Percentiles rank a stretch among this genome's conserved stretches.
Conservation (phyloP, 2,797 vertebrate genomes). For the Selene dorsalis region DNA sequence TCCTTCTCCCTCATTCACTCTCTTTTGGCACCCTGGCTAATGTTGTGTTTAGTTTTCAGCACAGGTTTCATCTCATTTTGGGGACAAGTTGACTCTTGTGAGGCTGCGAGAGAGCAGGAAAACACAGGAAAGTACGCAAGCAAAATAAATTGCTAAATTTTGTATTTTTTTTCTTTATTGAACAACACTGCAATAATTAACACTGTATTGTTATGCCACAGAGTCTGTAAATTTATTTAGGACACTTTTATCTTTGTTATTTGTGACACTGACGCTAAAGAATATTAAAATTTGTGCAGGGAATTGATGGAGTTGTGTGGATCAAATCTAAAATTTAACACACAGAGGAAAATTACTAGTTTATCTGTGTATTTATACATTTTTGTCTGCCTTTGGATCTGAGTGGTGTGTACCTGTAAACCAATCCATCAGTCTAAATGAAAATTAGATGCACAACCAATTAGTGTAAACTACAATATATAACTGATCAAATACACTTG, state of each 20-base stretch:
- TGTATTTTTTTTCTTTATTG: not conserved
- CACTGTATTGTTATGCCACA: not conserved
- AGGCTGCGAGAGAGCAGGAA: slow-evolving; percentile 13
- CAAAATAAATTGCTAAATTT: slow-evolving; percentile 19
- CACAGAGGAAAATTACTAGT: not conserved
- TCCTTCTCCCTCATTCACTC: slow-evolving; percentile 54
- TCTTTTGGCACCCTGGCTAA: slow-evolving; percentile 63
- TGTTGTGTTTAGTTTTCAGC: slow-evolving; percentile 66
- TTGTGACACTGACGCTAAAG: not conserved
- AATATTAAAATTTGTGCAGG: not conserved
- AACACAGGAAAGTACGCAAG: slow-evolving; percentile 14
- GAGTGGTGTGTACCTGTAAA: not conserved
- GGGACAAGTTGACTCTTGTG: slow-evolving; percentile 52
- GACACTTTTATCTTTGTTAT: not conserved
- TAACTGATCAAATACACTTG: not conserved
- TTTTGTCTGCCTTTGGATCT: too few species aligned
- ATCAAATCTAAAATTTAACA: not conserved
- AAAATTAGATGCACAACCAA: too few species aligned
- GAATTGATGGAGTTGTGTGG: not conserved
- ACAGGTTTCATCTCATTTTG: slow-evolving; percentile 65
- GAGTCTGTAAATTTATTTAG: not conserved
- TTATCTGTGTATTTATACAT: too few species aligned
- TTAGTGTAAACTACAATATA: not conserved
- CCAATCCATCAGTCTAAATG: not conserved
- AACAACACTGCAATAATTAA: not conserved